Evolutionary conservation across 2,797 vertebrate species (phyloP), one percentile per base, ranked within the genome.

Genomic region (Okamejei kenojei): DNA sequence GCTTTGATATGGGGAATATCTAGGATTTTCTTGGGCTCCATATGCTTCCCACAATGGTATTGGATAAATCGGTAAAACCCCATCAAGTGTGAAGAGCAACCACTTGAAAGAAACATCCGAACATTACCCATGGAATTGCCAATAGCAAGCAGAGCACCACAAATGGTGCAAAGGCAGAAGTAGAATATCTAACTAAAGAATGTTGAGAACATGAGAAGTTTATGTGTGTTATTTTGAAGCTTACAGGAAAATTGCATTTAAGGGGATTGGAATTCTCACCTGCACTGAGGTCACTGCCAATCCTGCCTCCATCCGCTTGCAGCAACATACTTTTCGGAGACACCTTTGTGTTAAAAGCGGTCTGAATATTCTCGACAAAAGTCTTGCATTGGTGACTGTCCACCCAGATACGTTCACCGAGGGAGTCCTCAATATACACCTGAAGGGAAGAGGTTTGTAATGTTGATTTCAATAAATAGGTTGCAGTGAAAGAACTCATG

Each of bases 361-460:
- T 99, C 95, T 99, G 99, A 94, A 99, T 97, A 95, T 99, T 99
- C 94, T 99, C 99, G 93, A 99, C 98, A 94, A 99, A 99, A 0
- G 96, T 97, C 95, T 99, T 99, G 95, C 99, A 99, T 95, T 99
- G 99, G 23, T 97, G 98, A 94, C 99, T 99, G 96, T 99, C 99
- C 94, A 99, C 99, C 99, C 99, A 99, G 95, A 99, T 98, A 74
- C 99, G 97, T 93, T 99, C 99, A 0, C 98, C 98, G 9, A 99
- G 95, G 0, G 99, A 99, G 95, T 99, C 99, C 93, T 99, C 99
- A 0, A 99, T 99, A 95, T 99, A 99, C 8, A 99, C 99, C 99
- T 99, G 92, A 15, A 5, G 13, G 81, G 11, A 63, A 38, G 29
- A 54, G 2, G 29, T 71, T 73, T 7, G 45, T 13, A 74, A 26